phyloP scores from a whole-genome alignment of 2,113 vertebrate species.

The Casuarius casuarius region DNA sequence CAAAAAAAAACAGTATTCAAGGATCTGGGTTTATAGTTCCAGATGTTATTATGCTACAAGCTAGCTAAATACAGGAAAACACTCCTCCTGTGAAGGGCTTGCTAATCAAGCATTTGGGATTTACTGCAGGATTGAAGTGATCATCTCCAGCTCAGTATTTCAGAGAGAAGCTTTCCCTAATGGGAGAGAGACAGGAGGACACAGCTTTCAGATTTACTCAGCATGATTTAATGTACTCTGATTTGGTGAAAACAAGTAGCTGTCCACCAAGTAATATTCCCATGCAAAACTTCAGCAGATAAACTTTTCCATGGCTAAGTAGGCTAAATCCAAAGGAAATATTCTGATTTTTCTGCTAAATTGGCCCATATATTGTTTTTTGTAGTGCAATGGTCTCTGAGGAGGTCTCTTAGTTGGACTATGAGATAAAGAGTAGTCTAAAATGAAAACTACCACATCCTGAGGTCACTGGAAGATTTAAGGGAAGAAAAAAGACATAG shows the following conservation, averaged over 20 bases:
- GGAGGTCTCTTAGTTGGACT: conserved; percentile 20
- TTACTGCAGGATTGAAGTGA: background rate
- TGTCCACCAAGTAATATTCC: background rate
- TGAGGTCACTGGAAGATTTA: background rate
- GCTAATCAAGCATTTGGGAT: background rate
- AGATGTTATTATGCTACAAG: background rate
- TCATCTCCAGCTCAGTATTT: background rate
- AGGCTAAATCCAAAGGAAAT: background rate
- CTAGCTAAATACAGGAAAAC: background rate
- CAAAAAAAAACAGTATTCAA: background rate
- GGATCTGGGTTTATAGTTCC: background rate
- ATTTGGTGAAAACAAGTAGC: background rate
- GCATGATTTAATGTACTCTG: background rate
- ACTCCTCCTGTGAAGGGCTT: background rate
- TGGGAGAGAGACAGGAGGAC: background rate
- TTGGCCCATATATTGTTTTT: background rate
- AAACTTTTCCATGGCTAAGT: background rate
- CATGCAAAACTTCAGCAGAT: background rate
- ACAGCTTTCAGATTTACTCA: background rate
- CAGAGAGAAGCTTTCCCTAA: background rate
- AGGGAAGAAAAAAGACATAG: background rate
- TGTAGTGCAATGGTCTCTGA: background rate
- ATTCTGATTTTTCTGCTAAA: background rate
- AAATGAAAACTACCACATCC: background rate
- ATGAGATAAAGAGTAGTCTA: background rate